These are phyloP conservation scores for Eucriotettix oculatus DNA, from an alignment of 2,888 invertebrate genomes.

Conservation along the genomic window DNA sequence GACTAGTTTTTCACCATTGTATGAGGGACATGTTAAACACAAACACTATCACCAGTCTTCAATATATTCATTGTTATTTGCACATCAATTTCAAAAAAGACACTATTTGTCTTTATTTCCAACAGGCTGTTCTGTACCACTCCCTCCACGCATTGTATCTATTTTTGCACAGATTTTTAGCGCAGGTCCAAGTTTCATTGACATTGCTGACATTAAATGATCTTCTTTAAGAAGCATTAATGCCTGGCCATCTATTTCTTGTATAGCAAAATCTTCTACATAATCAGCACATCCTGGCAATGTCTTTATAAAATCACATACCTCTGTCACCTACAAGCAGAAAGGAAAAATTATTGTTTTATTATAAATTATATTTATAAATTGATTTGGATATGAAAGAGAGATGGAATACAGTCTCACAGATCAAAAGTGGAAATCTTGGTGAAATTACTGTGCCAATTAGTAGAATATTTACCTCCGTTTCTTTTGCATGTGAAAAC, in stretches of 20 bases:
- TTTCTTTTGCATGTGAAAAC: too few relatives aligned
- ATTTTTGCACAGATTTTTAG: slow-evolving; percentile 89
- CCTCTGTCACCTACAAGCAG: slow-evolving; percentile 10
- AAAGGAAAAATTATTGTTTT: background rate
- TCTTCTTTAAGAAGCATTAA: slow-evolving; percentile 81
- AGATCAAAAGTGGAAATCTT: too few relatives aligned
- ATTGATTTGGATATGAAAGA: too few relatives aligned
- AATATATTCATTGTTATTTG: too few relatives aligned
- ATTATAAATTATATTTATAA: too few relatives aligned
- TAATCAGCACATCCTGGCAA: slow-evolving; percentile 83
- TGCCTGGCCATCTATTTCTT: slow-evolving; percentile 94
- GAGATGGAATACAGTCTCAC: too few relatives aligned
- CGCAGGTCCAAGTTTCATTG: slow-evolving; percentile 90
- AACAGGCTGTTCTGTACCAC: background rate
- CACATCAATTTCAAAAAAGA: too few relatives aligned
- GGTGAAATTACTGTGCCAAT: too few relatives aligned
- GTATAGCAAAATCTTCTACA: slow-evolving; percentile 85
- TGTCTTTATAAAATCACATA: slow-evolving; percentile 46
- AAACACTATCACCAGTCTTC: too few relatives aligned
- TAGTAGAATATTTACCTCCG: too few relatives aligned
- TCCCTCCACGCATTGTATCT: slow-evolving; percentile 53
- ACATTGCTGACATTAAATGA: slow-evolving; percentile 85
- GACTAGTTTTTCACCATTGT: too few relatives aligned
- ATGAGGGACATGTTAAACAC: too few relatives aligned
- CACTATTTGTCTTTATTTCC: background rate